phyloP scores from a whole-genome alignment of 1,140 invertebrate genomes.

The Diabrotica undecimpunctata region DNA sequence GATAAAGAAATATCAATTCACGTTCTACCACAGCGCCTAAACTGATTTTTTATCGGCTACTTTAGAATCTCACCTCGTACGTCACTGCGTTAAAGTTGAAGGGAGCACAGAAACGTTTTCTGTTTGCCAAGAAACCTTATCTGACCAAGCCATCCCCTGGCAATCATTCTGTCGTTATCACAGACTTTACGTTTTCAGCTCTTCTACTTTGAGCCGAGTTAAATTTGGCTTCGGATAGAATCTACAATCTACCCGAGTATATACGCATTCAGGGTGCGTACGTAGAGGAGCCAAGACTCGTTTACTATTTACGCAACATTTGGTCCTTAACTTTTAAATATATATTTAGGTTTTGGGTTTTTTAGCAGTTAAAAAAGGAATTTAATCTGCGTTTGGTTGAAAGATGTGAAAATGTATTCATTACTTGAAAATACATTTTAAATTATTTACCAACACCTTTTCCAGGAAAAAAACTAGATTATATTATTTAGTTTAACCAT shows the following conservation, averaged over 20 bases:
- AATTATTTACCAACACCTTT: too few relatives aligned
- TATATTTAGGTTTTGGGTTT: not conserved
- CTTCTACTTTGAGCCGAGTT: constrained; percentile 12
- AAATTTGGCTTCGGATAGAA: constrained; percentile 14
- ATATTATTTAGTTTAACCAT: too few relatives aligned
- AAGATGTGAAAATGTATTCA: too few relatives aligned
- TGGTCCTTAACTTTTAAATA: not conserved
- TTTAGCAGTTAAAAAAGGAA: not conserved
- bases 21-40: not conserved
- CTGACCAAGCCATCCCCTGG: constrained; percentile 26
- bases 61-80: not conserved
- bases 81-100: not conserved
- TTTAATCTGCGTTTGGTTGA: too few relatives aligned
- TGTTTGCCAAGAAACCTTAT: constrained; percentile 26
- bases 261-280: constrained; percentile 11
- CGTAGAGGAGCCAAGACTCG: not conserved
- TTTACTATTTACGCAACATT: constrained; percentile 1
- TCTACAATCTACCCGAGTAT: constrained; percentile 7
- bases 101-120: constrained; percentile 8
- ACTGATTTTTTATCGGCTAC: not conserved
- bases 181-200: constrained; percentile 19
- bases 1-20: too few relatives aligned
- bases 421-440: too few relatives aligned
- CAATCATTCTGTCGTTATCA: constrained; percentile 28
- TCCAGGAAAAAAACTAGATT: too few relatives aligned